Percentiles rank a stretch among this genome's conserved stretches.
phyloP scores from a whole-genome alignment of 1,140 invertebrate genomes.

The Macrotrachela quadricornifera region DNA sequence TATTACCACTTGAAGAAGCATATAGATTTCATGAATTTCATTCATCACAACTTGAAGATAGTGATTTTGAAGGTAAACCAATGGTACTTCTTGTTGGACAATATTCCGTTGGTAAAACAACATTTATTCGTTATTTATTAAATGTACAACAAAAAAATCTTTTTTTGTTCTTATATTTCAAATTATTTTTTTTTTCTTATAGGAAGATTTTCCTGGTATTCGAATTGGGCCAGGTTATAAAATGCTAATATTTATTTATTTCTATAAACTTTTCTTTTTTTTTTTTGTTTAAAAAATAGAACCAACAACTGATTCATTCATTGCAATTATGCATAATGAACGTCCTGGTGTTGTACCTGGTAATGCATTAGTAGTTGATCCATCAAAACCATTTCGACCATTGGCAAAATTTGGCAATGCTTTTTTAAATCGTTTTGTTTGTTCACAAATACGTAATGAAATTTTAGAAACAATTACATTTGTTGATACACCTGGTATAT shows the following conservation, averaged over 20 bases:
- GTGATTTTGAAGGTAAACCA: slow-evolving; percentile 94
- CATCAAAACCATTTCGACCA: slow-evolving; percentile 77
- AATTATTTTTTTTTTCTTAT: neutral
- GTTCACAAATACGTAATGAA: slow-evolving; percentile 35
- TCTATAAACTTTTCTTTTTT: no score
- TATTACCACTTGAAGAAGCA: slow-evolving; percentile 68
- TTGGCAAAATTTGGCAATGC: slow-evolving; percentile 91
- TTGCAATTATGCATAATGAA: slow-evolving; percentile 71
- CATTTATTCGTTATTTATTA: slow-evolving; percentile 57
- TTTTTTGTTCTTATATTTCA: no score
- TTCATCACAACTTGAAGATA: slow-evolving; percentile 69
- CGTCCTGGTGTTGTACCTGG: slow-evolving; percentile 77
- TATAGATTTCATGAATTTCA: slow-evolving; percentile 94
- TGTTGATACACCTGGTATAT: slow-evolving; percentile 74
- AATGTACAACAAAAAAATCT: no score
- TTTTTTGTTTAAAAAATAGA: slow-evolving; percentile 12
- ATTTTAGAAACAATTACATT: slow-evolving; percentile 80
- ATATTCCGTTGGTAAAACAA: slow-evolving; percentile 96
- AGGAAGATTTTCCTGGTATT: slow-evolving; percentile 30
- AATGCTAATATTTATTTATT: no score
- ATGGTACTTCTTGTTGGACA: slow-evolving; percentile 93
- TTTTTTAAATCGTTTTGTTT: slow-evolving; percentile 87
- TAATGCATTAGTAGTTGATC: slow-evolving; percentile 88
- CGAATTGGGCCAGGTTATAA: slow-evolving; percentile 24
- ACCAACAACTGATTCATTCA: slow-evolving; percentile 84